phyloP scores from a whole-genome alignment of 2,797 vertebrate species.

The Champsocephalus gunnari region DNA sequence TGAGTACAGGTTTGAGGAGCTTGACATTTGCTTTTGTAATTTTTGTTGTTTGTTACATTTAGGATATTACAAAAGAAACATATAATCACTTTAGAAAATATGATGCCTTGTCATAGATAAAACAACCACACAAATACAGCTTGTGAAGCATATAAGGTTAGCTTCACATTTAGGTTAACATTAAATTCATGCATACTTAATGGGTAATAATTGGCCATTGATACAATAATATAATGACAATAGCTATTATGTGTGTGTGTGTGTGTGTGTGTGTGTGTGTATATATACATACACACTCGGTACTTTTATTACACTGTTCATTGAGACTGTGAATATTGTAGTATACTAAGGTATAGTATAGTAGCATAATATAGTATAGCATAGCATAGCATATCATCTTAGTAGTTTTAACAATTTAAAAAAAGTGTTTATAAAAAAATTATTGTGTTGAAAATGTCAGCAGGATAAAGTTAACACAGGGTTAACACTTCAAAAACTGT shows the following conservation, averaged over 20 bases:
- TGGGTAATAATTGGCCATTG: neutral
- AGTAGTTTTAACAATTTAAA: neutral
- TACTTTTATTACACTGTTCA: neutral
- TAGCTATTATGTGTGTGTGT: neutral
- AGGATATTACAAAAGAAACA: neutral
- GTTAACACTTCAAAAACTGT: conserved; percentile 17
- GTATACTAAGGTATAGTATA: no score
- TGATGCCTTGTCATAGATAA: neutral
- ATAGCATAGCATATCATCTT: neutral
- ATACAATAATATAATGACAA: neutral
- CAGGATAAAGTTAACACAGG: conserved; percentile 29
- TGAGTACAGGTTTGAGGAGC: no score
- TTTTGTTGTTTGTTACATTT: neutral
- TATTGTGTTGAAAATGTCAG: conserved; percentile 9
- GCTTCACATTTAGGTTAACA: neutral
- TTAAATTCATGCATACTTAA: neutral
- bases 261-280: neutral
- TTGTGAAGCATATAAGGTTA: no score
- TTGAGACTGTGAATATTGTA: neutral
- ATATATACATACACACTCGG: no score
- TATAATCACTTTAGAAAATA: neutral
- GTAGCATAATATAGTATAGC: no score
- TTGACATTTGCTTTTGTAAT: neutral
- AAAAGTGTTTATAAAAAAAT: neutral
- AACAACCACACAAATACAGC: no score